phyloP scores from a whole-genome alignment of 2,797 vertebrate species.

The Mus spretus region DNA sequence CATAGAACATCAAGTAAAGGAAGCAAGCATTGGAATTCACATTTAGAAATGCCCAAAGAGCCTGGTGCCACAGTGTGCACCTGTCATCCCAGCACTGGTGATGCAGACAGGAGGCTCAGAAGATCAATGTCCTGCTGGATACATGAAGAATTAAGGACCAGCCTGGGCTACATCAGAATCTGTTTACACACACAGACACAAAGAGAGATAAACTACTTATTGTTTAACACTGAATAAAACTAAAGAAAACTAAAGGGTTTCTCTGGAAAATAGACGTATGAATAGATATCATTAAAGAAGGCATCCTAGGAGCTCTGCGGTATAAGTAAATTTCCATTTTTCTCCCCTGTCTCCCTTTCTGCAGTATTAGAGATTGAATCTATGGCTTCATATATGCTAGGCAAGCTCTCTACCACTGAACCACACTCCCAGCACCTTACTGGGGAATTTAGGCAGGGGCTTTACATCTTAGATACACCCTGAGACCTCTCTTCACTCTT shows the following conservation, averaged over 20 bases:
- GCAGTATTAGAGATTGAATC: background rate
- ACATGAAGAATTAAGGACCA: background rate
- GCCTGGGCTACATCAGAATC: background rate
- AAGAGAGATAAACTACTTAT: background rate
- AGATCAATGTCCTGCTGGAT: background rate
- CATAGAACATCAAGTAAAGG: background rate
- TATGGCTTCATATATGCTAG: too few species aligned
- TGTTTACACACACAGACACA: background rate
- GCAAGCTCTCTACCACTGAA: background rate
- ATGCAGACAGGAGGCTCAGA: background rate
- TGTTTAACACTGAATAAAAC: background rate
- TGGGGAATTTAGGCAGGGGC: background rate
- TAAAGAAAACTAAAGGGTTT: background rate
- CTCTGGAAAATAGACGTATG: background rate
- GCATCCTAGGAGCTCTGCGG: background rate
- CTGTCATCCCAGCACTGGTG: background rate
- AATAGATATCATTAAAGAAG: background rate
- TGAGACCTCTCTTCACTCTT: background rate
- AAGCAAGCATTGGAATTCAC: constrained; percentile 31
- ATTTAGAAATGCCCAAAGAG: background rate
- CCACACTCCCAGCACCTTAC: background rate
- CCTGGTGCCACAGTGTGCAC: background rate
- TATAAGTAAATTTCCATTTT: background rate
- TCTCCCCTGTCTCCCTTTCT: background rate
- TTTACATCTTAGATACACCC: background rate